These are phyloP conservation scores for Heliconius melpomene DNA, from an alignment of 1,140 invertebrate genomes.

Conservation along the genomic window DNA sequence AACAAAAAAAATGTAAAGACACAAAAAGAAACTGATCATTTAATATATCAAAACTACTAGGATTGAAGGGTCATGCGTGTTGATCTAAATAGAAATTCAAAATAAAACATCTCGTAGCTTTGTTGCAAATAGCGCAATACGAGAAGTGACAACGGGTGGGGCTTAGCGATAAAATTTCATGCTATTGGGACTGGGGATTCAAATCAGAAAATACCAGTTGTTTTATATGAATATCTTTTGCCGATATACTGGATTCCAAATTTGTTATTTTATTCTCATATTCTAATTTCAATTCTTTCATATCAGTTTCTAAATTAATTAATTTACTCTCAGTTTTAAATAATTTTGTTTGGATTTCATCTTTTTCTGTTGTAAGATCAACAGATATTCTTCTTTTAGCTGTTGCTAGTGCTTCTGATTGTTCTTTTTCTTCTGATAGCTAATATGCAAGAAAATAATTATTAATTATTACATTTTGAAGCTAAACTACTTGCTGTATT, in stretches of 20 bases:
- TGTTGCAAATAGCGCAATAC: background rate
- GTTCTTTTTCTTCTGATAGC: constrained; percentile 83
- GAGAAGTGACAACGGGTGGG: background rate
- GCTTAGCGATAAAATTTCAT: constrained; percentile 16
- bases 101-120: constrained; percentile 7
- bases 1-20: background rate
- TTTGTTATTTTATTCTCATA: constrained; percentile 81
- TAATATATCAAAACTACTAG: background rate
- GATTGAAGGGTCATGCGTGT: constrained; percentile 22
- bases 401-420: constrained; percentile 64
- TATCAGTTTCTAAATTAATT: constrained; percentile 82
- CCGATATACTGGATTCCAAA: constrained; percentile 81
- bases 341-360: constrained; percentile 74
- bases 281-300: constrained; percentile 80
- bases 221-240: constrained; percentile 82
- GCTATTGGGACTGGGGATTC: constrained; percentile 20
- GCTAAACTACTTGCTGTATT: too few relatives aligned
- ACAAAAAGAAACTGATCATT: background rate
- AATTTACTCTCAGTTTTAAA: constrained; percentile 82
- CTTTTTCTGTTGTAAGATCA: constrained; percentile 75
- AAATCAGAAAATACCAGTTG: constrained; percentile 79
- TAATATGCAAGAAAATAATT: constrained; percentile 54
- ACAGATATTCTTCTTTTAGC: constrained; percentile 70
- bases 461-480: constrained; percentile 57
- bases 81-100: background rate